Conservation (phyloP, 2,888 invertebrate genomes). For the Rhagonycha fulva region DNA sequence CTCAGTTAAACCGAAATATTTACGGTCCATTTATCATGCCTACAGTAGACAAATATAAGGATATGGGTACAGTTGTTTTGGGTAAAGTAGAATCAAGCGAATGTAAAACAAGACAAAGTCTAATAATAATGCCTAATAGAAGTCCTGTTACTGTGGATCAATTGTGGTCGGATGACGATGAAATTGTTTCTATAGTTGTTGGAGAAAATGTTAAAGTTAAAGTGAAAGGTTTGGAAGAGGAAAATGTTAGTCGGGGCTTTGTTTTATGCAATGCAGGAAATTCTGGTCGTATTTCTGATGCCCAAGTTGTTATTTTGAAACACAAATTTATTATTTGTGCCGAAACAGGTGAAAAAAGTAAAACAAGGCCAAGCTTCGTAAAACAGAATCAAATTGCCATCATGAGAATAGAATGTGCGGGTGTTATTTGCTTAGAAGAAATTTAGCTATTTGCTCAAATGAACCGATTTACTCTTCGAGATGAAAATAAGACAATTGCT, state of each 20-base stretch:
- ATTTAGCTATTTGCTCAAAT: constrained; percentile 99
- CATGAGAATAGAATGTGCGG: constrained; percentile 97
- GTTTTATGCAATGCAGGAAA: constrained; percentile 92
- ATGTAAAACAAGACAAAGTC: constrained; percentile 87
- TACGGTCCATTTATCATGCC: constrained; percentile 99
- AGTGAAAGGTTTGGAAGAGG: constrained; percentile 98
- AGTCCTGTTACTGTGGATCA: constrained; percentile 94
- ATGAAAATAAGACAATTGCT: constrained; percentile 98
- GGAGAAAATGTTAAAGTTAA: constrained; percentile 99
- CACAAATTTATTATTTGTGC: constrained; percentile 99
- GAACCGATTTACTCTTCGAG: constrained; percentile 98
- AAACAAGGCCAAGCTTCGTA: constrained; percentile 96
- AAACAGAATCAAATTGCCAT: constrained; percentile 99
- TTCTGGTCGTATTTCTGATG: constrained; percentile 94
- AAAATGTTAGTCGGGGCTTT: constrained; percentile 97
- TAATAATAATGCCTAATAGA: constrained; percentile 98
- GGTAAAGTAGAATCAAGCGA: constrained; percentile 98
- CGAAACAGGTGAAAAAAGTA: constrained; percentile 93
- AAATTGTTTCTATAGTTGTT: constrained; percentile 90
- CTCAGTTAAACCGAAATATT: constrained; percentile 86
- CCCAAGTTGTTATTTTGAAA: constrained; percentile 97
- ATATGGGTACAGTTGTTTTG: constrained; percentile 99
- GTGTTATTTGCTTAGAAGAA: constrained; percentile 97
- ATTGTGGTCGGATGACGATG: constrained; percentile 96
- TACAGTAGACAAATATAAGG: constrained; percentile 98